phyloP scores from a whole-genome alignment of 2,888 invertebrate genomes.

The Stegana nigrithorax region DNA sequence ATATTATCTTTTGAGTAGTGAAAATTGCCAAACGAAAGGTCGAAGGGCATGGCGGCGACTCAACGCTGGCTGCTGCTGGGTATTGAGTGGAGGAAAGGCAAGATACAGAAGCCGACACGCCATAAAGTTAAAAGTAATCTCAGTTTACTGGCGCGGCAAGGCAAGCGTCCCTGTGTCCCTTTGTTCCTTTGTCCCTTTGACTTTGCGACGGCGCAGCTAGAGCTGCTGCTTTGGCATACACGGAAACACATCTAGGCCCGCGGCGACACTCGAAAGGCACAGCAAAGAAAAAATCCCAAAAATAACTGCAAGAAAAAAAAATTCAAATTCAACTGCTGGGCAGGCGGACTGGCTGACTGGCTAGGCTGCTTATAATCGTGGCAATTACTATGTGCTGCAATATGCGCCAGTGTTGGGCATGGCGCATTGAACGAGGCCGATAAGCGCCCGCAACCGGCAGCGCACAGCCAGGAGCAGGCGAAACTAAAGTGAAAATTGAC shows the following conservation, averaged over 20 bases:
- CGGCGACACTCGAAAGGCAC: not conserved
- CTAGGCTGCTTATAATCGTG: conserved; percentile 14
- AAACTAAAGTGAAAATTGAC: not conserved
- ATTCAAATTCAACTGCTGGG: not conserved
- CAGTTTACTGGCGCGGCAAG: not conserved
- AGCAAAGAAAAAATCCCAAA: not conserved
- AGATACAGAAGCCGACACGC: too few relatives aligned
- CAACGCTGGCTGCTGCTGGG: too few relatives aligned
- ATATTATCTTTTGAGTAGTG: conserved; percentile 13
- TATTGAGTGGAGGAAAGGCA: too few relatives aligned
- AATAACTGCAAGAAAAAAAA: not conserved
- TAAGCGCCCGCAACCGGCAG: not conserved
- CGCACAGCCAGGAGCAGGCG: not conserved
- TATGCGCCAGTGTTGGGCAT: too few relatives aligned
- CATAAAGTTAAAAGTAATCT: conserved; percentile 23
- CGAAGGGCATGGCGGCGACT: not conserved
- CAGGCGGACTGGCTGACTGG: not conserved
- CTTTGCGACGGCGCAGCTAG: not conserved
- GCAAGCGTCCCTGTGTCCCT: too few relatives aligned
- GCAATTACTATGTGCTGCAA: conserved; percentile 18
- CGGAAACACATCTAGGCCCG: not conserved
- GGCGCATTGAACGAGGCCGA: not conserved
- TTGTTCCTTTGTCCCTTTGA: conserved; percentile 5
- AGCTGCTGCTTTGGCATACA: not conserved
- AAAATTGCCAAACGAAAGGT: conserved; percentile 7